Percentiles rank a stretch among this genome's conserved stretches.
Conservation (phyloP, 2,113 vertebrate species). For the Trinectes maculatus region DNA sequence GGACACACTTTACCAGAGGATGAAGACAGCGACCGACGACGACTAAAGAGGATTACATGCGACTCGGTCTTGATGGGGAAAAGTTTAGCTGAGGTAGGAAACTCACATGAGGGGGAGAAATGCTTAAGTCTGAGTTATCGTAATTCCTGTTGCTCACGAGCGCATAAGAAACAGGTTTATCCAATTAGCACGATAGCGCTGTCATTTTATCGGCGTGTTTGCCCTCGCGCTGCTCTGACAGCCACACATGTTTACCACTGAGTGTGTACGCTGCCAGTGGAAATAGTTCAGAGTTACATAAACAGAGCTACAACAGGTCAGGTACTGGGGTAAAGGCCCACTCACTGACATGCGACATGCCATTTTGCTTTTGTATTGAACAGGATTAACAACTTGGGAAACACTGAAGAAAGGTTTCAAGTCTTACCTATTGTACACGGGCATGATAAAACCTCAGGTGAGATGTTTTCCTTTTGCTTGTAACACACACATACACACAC, state of each 20-base stretch:
- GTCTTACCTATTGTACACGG: slow-evolving; percentile 57
- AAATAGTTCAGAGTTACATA: slow-evolving; percentile 66
- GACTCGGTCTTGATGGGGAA: slow-evolving; percentile 72
- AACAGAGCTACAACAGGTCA: slow-evolving; percentile 63
- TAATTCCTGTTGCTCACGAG: slow-evolving; percentile 5
- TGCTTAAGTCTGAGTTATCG: slow-evolving; percentile 40
- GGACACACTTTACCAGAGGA: slow-evolving; percentile 42
- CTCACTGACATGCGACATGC: slow-evolving; percentile 71
- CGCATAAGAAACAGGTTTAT: neutral
- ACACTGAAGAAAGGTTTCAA: slow-evolving; percentile 62
- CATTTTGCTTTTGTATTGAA: slow-evolving; percentile 68
- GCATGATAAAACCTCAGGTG: slow-evolving; percentile 73
- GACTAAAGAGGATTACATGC: slow-evolving; percentile 64
- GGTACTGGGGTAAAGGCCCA: slow-evolving; percentile 57
- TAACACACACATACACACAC: too few relatives aligned
- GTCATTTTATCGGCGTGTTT: slow-evolving; percentile 4
- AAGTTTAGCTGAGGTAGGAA: slow-evolving; percentile 82
- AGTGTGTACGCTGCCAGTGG: slow-evolving; percentile 37
- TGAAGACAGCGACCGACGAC: slow-evolving; percentile 48
- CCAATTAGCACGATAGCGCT: neutral
- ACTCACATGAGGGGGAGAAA: slow-evolving; percentile 64
- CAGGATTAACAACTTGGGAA: slow-evolving; percentile 73
- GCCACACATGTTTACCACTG: neutral
- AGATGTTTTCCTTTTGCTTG: slow-evolving; percentile 21
- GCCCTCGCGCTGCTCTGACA: neutral